phyloP scores from a whole-genome alignment of 2,888 invertebrate species.

The Pycnomerus fuliginosus region DNA sequence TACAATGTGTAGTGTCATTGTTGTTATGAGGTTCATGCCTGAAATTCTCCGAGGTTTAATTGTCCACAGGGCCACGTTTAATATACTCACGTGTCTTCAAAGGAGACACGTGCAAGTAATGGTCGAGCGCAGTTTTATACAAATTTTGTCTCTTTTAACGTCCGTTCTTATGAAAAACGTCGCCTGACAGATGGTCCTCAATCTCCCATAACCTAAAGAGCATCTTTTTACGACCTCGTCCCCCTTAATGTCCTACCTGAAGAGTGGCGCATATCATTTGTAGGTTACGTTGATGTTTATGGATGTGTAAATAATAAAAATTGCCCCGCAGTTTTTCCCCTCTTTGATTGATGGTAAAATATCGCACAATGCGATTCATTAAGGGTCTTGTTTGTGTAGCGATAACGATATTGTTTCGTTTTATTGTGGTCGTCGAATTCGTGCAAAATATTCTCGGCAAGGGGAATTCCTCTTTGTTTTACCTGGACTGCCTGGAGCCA shows the following conservation, averaged over 20 bases:
- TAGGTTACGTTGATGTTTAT: slow-evolving; percentile 35
- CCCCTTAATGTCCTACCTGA: slow-evolving; percentile 28
- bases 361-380: slow-evolving; percentile 20
- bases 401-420: slow-evolving; percentile 20
- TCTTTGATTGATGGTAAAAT: slow-evolving; percentile 18
- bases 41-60: too few species aligned
- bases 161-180: slow-evolving; percentile 11
- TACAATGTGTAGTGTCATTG: background rate
- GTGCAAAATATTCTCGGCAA: too few species aligned
- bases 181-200: slow-evolving; percentile 20
- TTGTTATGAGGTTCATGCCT: background rate
- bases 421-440: slow-evolving; percentile 7
- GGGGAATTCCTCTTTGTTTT: too few species aligned
- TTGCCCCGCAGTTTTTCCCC: slow-evolving; percentile 21
- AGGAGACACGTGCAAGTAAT: slow-evolving; percentile 16
- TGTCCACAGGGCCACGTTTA: too few species aligned
- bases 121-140: slow-evolving; percentile 44
- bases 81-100: too few species aligned
- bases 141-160: slow-evolving; percentile 45
- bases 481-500: too few species aligned
- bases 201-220: slow-evolving; percentile 8
- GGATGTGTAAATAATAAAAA: slow-evolving; percentile 37
- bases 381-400: slow-evolving; percentile 12
- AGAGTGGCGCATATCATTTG: slow-evolving; percentile 31
- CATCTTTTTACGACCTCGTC: slow-evolving; percentile 13